A percentile compares a stretch with the other conserved stretches of the same genome.
Conservation (phyloP, 2,797 vertebrate genomes). For the Meda fulgida region DNA sequence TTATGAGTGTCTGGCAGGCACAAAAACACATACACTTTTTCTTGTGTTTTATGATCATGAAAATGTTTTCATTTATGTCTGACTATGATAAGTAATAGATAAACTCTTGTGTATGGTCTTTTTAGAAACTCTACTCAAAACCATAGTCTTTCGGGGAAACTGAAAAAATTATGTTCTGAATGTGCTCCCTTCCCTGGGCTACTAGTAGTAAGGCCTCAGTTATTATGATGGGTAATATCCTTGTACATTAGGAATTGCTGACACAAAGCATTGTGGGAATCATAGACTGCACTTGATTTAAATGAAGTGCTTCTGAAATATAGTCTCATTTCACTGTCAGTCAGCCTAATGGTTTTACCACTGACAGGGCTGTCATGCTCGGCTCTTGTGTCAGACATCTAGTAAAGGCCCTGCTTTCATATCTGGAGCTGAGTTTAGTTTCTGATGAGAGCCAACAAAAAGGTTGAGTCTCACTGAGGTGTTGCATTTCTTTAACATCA, state of each 20-base stretch:
- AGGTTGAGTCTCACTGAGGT: neutral
- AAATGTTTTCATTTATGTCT: neutral
- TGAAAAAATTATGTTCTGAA: neutral
- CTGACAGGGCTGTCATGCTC: constrained; percentile 17
- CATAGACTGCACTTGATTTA: constrained; percentile 25
- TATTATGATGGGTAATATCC: constrained; percentile 22
- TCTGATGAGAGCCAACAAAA: constrained; percentile 18
- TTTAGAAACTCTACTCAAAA: neutral
- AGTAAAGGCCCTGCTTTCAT: constrained; percentile 15
- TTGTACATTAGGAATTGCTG: constrained; percentile 38
- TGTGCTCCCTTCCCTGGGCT: constrained; percentile 1
- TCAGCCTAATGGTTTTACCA: constrained; percentile 43
- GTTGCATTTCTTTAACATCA: constrained; percentile 4
- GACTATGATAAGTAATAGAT: neutral
- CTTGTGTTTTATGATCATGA: neutral
- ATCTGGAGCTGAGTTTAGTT: constrained; percentile 5
- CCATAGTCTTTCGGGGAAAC: neutral
- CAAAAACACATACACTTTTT: constrained; percentile 20
- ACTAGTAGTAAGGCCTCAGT: neutral
- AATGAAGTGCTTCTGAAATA: constrained; percentile 42
- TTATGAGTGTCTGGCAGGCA: constrained; percentile 12
- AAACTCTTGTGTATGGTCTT: neutral
- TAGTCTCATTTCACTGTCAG: constrained; percentile 39
- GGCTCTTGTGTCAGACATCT: constrained; percentile 32
- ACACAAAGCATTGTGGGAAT: constrained; percentile 35